phyloP scores from a whole-genome alignment of 2,888 invertebrate genomes.

The Drosophila demipolita region DNA sequence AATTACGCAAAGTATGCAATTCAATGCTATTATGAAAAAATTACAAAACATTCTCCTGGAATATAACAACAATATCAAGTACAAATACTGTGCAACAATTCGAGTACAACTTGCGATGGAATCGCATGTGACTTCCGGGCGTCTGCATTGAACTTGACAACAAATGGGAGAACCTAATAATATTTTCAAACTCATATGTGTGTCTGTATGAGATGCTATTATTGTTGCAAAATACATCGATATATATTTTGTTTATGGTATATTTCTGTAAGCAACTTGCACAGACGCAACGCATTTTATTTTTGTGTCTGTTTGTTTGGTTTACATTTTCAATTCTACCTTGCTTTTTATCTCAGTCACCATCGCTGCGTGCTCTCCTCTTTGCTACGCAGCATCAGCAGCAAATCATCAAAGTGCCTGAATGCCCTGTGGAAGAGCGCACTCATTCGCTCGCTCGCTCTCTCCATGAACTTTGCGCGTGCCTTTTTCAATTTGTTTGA shows the following conservation, averaged over 20 bases:
- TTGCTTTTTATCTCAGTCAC: slow-evolving; percentile 31
- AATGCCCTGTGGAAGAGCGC: slow-evolving; percentile 8
- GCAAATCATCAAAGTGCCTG: slow-evolving; percentile 28
- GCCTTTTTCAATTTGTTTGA: slow-evolving; percentile 54
- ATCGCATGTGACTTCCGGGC: slow-evolving; percentile 48
- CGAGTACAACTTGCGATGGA: slow-evolving; percentile 19
- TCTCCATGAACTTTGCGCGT: slow-evolving; percentile 53
- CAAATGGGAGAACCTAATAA: slow-evolving; percentile 46
- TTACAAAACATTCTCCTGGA: slow-evolving; percentile 11
- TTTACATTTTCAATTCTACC: slow-evolving; percentile 61
- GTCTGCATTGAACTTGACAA: slow-evolving; percentile 58
- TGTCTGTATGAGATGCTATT: slow-evolving; percentile 9
- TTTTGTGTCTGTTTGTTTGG: slow-evolving; percentile 71
- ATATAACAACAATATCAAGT: slow-evolving; percentile 16
- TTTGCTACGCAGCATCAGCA: slow-evolving; percentile 6
- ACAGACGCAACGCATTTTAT: slow-evolving; percentile 34
- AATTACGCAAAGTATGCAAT: slow-evolving; percentile 38
- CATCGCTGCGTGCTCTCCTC: slow-evolving; percentile 17
- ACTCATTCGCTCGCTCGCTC: slow-evolving; percentile 2
- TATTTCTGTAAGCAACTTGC: slow-evolving; percentile 61
- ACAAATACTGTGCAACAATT: slow-evolving; percentile 16
- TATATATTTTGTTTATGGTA: slow-evolving; percentile 64
- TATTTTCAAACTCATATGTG: slow-evolving; percentile 9
- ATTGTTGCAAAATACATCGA: slow-evolving; percentile 43
- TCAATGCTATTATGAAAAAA: slow-evolving; percentile 34